phyloP scores from a whole-genome alignment of 1,140 invertebrate species.

The Cydia pomonella region DNA sequence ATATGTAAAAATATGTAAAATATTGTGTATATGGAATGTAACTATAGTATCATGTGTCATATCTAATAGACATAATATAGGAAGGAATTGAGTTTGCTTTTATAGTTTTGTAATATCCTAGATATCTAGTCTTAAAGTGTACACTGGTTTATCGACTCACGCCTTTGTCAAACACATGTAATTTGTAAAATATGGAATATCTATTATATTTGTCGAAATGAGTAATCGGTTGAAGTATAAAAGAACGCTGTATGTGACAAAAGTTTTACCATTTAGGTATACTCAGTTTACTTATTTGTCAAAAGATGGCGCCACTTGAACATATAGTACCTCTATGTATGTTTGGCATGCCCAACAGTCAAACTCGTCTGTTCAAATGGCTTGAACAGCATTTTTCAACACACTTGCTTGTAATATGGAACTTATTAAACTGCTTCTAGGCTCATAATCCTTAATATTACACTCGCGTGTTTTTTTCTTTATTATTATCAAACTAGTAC shows the following conservation, averaged over 20 bases:
- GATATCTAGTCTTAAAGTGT: slow-evolving; percentile 34
- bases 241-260: not conserved
- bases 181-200: slow-evolving; percentile 4
- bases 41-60: slow-evolving; percentile 66
- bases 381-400: too few relatives aligned
- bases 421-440: too few relatives aligned
- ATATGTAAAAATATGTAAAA: slow-evolving; percentile 57
- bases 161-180: slow-evolving; percentile 3
- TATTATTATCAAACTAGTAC: too few relatives aligned
- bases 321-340: too few relatives aligned
- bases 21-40: slow-evolving; percentile 69
- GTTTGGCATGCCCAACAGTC: too few relatives aligned
- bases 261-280: not conserved
- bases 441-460: too few relatives aligned
- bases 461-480: too few relatives aligned
- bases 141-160: slow-evolving; percentile 6
- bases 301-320: not conserved
- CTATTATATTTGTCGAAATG: slow-evolving; percentile 8
- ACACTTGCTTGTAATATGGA: too few relatives aligned
- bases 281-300: not conserved
- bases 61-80: slow-evolving; percentile 51
- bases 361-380: too few relatives aligned
- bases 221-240: slow-evolving; percentile 10
- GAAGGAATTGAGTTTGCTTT: slow-evolving; percentile 43
- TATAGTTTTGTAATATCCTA: slow-evolving; percentile 38